Percentiles rank a stretch among this genome's conserved stretches.
Conservation (phyloP, 2,888 invertebrate genomes). For the Protula sp. region DNA sequence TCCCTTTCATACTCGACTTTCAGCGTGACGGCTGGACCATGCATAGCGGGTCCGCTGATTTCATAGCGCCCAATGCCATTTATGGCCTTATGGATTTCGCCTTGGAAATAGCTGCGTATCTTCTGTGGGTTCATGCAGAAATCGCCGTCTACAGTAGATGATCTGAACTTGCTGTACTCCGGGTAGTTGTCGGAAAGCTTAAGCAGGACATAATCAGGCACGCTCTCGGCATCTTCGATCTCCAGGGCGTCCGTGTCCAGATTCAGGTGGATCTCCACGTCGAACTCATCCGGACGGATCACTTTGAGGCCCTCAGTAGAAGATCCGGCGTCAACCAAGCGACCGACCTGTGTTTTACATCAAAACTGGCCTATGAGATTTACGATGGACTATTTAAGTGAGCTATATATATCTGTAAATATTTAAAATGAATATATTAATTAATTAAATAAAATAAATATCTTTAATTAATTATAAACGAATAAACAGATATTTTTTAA, state of each 20-base stretch:
- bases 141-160: no score
- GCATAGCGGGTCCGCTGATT: not conserved
- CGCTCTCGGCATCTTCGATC: conserved; percentile 2
- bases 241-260: conserved; percentile 3
- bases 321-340: no score
- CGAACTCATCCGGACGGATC: conserved; percentile 11
- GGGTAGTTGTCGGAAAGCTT: not conserved
- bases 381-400: no score
- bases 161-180: no score
- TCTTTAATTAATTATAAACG: no score
- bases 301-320: conserved; percentile 11
- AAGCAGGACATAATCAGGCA: conserved; percentile 2
- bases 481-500: no score
- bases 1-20: conserved; percentile 5
- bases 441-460: no score
- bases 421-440: no score
- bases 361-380: no score
- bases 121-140: conserved; percentile 7
- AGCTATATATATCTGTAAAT: no score
- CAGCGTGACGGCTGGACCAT: conserved; percentile 7
- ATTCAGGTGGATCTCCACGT: conserved; percentile 6
- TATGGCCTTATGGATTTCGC: not conserved
- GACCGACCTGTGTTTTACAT: no score
- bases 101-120: not conserved
- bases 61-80: not conserved